Evolutionary conservation across 2,113 vertebrate genomes (phyloP).

Genomic region (Lepisosteus oculatus): DNA sequence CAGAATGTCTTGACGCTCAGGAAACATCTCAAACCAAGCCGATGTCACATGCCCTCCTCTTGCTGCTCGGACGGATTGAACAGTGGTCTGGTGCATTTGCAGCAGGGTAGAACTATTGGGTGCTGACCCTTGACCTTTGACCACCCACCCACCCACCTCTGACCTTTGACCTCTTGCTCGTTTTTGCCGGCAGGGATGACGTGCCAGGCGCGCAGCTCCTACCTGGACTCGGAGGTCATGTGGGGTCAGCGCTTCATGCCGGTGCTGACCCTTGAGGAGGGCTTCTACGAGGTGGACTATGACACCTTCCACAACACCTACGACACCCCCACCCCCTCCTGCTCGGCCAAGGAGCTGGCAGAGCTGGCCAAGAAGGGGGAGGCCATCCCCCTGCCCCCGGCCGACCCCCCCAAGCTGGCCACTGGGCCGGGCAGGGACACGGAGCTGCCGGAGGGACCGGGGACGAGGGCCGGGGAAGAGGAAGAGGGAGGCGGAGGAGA

Average conservation of each 20-base stretch:
- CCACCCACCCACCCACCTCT: background rate
- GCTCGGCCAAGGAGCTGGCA: constrained; percentile 68
- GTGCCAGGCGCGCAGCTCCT: constrained; percentile 77
- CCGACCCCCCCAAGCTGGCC: constrained; percentile 16
- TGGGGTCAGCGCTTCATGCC: constrained; percentile 80
- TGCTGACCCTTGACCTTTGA: no score
- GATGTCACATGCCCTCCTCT: background rate
- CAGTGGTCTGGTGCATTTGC: background rate
- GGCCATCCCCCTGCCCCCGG: constrained; percentile 32
- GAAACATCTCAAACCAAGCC: no score
- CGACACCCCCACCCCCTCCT: constrained; percentile 72
- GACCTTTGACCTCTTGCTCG: background rate
- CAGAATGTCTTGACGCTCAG: no score
- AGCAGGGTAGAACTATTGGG: background rate
- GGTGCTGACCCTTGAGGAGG: constrained; percentile 72
- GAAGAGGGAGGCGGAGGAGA: background rate
- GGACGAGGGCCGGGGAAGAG: background rate
- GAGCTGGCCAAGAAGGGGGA: constrained; percentile 51
- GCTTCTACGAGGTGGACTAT: constrained; percentile 80
- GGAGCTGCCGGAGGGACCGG: constrained; percentile 24
- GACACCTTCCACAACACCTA: constrained; percentile 78
- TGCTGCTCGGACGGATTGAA: background rate
- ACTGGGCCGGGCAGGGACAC: background rate
- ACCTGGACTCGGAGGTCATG: constrained; percentile 74
- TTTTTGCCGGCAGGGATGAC: constrained; percentile 66